Evolutionary conservation across 2,797 vertebrate genomes (phyloP).

Genomic region (Lithobates sylvaticus): DNA sequence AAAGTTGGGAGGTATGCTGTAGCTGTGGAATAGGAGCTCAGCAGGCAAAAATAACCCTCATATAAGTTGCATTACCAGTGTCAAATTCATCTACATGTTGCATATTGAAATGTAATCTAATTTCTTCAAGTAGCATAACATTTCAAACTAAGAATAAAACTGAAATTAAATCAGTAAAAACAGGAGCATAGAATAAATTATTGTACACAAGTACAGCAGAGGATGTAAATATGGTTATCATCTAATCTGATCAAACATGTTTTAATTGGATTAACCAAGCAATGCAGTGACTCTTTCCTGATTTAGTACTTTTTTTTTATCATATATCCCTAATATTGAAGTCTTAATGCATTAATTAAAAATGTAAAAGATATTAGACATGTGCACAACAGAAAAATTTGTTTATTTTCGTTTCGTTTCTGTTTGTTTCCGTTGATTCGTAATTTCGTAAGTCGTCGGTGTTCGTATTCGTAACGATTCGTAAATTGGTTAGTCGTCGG

Average conservation of each 20-base stretch:
- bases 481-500: no score
- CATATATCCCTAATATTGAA: no score
- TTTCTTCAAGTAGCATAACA: not conserved
- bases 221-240: constrained; percentile 20
- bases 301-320: constrained; percentile 1
- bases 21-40: no score
- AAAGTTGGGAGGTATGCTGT: no score
- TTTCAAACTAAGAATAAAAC: constrained; percentile 2
- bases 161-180: constrained; percentile 12
- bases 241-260: constrained; percentile 33
- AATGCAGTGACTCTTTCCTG: constrained; percentile 18
- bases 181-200: constrained; percentile 5
- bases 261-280: constrained; percentile 36
- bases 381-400: no score
- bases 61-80: not conserved
- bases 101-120: not conserved
- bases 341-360: no score
- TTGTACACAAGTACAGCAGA: not conserved
- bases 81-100: not conserved
- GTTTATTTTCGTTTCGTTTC: no score
- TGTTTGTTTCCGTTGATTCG: no score
- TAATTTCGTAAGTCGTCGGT: no score
- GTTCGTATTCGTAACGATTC: no score
- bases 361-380: no score
- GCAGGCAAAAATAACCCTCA: no score